phyloP scores from a whole-genome alignment of 1,140 invertebrate genomes.

The Aphis gossypii region DNA sequence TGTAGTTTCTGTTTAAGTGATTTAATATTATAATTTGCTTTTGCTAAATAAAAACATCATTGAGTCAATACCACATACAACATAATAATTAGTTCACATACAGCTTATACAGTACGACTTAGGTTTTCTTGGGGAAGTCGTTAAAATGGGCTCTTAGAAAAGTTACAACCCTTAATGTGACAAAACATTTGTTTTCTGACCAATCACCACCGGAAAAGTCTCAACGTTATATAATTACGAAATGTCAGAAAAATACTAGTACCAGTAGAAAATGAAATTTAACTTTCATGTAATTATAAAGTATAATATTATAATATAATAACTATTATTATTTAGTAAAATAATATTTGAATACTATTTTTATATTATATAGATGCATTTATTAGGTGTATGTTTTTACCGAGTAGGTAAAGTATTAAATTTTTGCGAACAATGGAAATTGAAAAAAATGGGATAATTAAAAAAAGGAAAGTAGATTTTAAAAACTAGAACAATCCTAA shows the following conservation, averaged over 20 bases:
- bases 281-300: background rate
- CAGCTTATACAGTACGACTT: background rate
- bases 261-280: background rate
- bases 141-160: background rate
- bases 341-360: no score
- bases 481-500: no score
- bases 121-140: background rate
- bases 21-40: background rate
- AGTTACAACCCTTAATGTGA: background rate
- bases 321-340: no score
- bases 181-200: background rate
- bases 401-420: no score
- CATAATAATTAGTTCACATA: background rate
- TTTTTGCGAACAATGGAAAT: no score
- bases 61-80: background rate
- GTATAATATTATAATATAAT: no score
- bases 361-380: no score
- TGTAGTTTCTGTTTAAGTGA: background rate
- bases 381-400: no score
- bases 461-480: no score
- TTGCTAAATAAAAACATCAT: background rate
- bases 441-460: no score
- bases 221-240: background rate
- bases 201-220: background rate
- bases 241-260: background rate